Evolutionary conservation across 1,140 invertebrate species (phyloP), one percentile per base, ranked within the genome.

Genomic region (Pseudomyrmex flavicornis): DNA sequence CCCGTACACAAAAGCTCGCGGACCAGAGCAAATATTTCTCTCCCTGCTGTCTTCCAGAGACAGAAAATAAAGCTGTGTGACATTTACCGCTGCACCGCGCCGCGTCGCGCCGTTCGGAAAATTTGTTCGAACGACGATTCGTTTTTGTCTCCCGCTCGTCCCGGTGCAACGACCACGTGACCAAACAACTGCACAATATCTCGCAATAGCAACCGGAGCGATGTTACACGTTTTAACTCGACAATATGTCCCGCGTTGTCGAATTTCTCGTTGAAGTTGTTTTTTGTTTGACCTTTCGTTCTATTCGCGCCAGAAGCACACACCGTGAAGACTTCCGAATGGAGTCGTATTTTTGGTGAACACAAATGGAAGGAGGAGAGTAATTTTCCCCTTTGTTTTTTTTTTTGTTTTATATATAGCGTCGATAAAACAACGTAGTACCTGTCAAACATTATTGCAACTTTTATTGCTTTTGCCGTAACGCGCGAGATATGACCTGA

Each of bases 51-150:
- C 75, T 46, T 26, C 35, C 76, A 48, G 65, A n/a, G n/a, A n/a
- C 65, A 26, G 76, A 79, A 35, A 79, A 79, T 79, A 70, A 70
- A 79, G 65, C 65, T 22, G 44, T 22, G 44, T 70, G 76, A 79
- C 76, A 79, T 70, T 79, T 79, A 70, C 54, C 54, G 52, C 26
- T 61, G 12, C 20, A 10, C 17, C 52, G 54, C 59, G 46, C 54
- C 56, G 70, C 12, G 26, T 54, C 35, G 65, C 76, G 65, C 20
- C 20, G 52, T 17, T 15, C 75, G 20, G 76, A 54, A 79, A 70
- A 79, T 79, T 79, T 70, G 65, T 79, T 20, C 76, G 7, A 35
- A 15, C 73, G 63, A 15, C 13, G 44, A 35, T 54, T 59, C 22
- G 15, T 68, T 58, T 52, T 26, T 70, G 61, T 82, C n/a, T 82